Evolutionary conservation across 2,888 invertebrate genomes (phyloP).

Genomic region (Sceliomorpha sp.): DNA sequence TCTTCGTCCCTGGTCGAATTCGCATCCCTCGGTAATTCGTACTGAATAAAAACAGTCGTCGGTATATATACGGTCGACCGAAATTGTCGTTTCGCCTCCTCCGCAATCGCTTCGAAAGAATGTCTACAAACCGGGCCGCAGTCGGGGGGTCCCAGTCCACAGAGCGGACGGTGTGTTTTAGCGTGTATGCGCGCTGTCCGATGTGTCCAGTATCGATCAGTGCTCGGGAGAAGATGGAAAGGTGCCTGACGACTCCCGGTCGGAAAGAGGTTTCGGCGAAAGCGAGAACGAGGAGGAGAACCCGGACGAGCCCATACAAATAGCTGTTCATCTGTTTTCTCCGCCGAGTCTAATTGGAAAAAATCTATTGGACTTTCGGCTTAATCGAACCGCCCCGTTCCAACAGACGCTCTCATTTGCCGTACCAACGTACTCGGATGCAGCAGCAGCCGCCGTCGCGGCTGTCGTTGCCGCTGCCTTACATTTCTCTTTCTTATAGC

Average conservation of each 20-base stretch:
- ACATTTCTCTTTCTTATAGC: conserved; percentile 20
- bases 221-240: neutral
- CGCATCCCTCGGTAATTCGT: too few relatives aligned
- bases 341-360: conserved; percentile 21
- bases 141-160: too few relatives aligned
- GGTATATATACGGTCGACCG: too few relatives aligned
- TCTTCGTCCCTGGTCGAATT: too few relatives aligned
- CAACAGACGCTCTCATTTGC: conserved; percentile 17
- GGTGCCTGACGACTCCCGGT: conserved; percentile 1
- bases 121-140: too few relatives aligned
- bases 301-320: conserved; percentile 16
- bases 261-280: conserved; percentile 11
- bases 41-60: too few relatives aligned
- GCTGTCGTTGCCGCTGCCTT: too few relatives aligned
- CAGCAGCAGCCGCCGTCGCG: too few relatives aligned
- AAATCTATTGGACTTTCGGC: conserved; percentile 31
- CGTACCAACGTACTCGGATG: conserved; percentile 1
- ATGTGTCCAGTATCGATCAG: conserved; percentile 32
- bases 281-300: conserved; percentile 5
- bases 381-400: conserved; percentile 18
- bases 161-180: too few relatives aligned
- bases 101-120: too few relatives aligned
- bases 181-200: conserved; percentile 16
- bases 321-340: conserved; percentile 26
- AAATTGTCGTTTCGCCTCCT: too few relatives aligned